Evolutionary conservation across 2,113 vertebrate genomes (phyloP).

Genomic region (Cyprinus carpio): DNA sequence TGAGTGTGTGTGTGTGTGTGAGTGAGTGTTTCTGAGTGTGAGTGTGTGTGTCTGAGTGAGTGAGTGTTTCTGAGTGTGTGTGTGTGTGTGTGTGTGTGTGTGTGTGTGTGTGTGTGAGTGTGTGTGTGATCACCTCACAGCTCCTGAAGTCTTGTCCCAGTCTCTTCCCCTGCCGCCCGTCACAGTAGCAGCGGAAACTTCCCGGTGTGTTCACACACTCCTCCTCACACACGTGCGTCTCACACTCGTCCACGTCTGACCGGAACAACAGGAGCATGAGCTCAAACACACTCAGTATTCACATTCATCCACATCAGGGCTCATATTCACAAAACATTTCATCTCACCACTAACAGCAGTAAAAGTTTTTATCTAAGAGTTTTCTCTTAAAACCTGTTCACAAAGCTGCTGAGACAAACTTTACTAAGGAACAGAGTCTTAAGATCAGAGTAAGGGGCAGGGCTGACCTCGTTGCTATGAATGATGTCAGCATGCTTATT

Average conservation of each 20-base stretch:
- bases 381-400: too few relatives aligned
- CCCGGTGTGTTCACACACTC: slow-evolving; percentile 88
- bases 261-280: not conserved
- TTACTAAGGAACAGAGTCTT: too few relatives aligned
- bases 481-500: too few relatives aligned
- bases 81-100: not conserved
- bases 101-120: not conserved
- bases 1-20: not conserved
- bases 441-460: too few relatives aligned
- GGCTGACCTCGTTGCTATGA: too few relatives aligned
- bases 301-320: not conserved
- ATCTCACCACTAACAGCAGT: too few relatives aligned
- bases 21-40: too few relatives aligned
- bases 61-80: too few relatives aligned
- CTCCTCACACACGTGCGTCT: slow-evolving; percentile 82
- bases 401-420: too few relatives aligned
- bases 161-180: slow-evolving; percentile 89
- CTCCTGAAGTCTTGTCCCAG: slow-evolving; percentile 83
- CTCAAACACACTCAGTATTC: not conserved
- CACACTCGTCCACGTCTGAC: slow-evolving; percentile 91
- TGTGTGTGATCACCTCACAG: slow-evolving; percentile 82
- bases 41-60: too few relatives aligned
- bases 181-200: slow-evolving; percentile 90
- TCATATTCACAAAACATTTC: too few relatives aligned
- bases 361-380: too few relatives aligned